Evolutionary conservation across 2,888 invertebrate genomes (phyloP), one percentile per base, ranked within the genome.

Genomic region (Yponomeuta evonymella): DNA sequence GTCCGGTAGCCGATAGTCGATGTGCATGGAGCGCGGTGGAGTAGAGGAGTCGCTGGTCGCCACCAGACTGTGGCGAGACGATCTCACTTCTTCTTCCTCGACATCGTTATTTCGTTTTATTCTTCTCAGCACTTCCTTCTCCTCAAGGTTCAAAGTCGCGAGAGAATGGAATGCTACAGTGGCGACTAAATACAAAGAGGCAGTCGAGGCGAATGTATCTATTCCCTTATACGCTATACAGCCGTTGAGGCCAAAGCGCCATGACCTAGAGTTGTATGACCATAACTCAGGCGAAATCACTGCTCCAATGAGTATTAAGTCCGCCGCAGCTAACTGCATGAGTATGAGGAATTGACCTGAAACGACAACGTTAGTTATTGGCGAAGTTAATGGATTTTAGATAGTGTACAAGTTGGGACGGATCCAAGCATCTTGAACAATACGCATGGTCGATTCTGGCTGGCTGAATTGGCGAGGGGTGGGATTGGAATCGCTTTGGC

Each of bases 91-190:
- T 71, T 89, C 90, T 70, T 88, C 89, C 70, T 88, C 89, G 64
- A 87, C 85, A 30, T 79, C 81, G 71, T 80, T 79, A 69, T 76
- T 83, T 75, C 82, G 81, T 75, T 84, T 86, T 11, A 81, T 80
- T 76, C 86, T 85, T 77, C 85, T 84, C 36, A 81, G 76, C 9
- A 83, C 76, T 72, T 85, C 79, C 73, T 88, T 89, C 76, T 90
- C 86, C 78, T 93, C 90, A 48, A 93, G 79, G 75, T 93, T 94
- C 74, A 91, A 87, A 10, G 92, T 90, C 2, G 94, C 93, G 67
- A 94, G 86, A 29, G 93, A 86, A 76, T 94, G 94, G 71, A 94
- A 87, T 72, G 94, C 93, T 71, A 94, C 81, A 29, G 93, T 93
- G 70, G 92, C 86, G 51, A 93, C 84, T 73, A 94, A 85, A 80